Percentiles rank a stretch among this genome's conserved stretches.
Evolutionary conservation across 2,113 vertebrate genomes (phyloP).

Genomic region (Peromyscus californicus): DNA sequence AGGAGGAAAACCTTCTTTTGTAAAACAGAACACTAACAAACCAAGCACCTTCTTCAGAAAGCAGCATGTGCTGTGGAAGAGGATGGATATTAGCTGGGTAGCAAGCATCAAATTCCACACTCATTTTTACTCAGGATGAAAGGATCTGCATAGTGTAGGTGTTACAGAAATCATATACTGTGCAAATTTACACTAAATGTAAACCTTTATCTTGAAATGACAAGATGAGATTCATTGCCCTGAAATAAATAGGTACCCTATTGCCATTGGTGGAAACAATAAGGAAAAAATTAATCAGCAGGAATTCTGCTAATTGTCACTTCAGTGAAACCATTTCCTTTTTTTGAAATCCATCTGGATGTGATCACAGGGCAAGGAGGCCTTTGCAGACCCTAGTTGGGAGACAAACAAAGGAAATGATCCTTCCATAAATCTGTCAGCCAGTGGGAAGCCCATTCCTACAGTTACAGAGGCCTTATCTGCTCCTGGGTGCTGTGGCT

Average conservation of each 20-base stretch:
- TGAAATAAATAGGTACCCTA: background rate
- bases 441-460: conserved; percentile 52
- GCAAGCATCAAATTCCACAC: background rate
- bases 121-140: conserved; percentile 31
- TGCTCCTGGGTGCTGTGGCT: background rate
- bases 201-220: conserved; percentile 55
- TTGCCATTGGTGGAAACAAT: conserved; percentile 64
- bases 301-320: conserved; percentile 86
- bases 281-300: conserved; percentile 78
- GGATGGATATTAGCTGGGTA: background rate
- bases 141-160: background rate
- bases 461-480: conserved; percentile 47
- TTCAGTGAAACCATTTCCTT: conserved; percentile 85
- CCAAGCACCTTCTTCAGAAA: background rate
- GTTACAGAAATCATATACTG: conserved; percentile 8
- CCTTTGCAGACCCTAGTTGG: background rate
- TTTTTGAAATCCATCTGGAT: conserved; percentile 81
- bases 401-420: conserved; percentile 86
- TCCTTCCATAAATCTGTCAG: conserved; percentile 83
- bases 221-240: conserved; percentile 55
- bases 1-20: background rate
- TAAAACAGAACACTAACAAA: background rate
- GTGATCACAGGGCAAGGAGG: background rate
- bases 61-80: background rate
- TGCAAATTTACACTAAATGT: conserved; percentile 41